These are phyloP conservation scores for Callinectes sapidus DNA, from an alignment of 2,888 invertebrate genomes.

Conservation along the genomic window DNA sequence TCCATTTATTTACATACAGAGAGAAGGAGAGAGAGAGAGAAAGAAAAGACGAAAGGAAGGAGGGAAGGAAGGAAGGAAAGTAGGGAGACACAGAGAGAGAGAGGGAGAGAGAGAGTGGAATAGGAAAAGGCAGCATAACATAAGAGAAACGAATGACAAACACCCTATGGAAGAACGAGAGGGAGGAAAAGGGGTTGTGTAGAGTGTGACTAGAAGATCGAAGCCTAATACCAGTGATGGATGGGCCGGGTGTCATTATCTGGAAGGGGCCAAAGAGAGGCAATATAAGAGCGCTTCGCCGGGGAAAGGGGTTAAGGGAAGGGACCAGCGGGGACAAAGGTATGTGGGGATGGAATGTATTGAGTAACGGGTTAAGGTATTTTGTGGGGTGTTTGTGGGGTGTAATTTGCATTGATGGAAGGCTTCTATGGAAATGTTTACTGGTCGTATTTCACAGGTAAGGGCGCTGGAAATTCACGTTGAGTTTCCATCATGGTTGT, in stretches of 20 bases:
- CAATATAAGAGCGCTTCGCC: background rate
- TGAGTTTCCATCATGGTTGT: background rate
- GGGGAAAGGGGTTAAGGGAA: background rate
- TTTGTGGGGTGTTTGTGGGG: background rate
- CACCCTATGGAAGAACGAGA: background rate
- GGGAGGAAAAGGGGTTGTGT: background rate
- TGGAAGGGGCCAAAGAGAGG: background rate
- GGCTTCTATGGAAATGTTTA: background rate
- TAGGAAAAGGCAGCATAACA: background rate
- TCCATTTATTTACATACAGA: background rate
- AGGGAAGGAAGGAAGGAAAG: background rate
- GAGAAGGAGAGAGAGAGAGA: background rate
- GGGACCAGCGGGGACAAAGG: background rate
- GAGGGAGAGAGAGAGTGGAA: background rate
- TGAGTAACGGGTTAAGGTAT: background rate
- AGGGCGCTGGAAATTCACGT: background rate
- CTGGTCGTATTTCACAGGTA: background rate
- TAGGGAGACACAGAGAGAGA: background rate
- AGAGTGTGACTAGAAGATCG: background rate
- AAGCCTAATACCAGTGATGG: conserved; percentile 14
- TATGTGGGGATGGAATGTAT: conserved; percentile 1
- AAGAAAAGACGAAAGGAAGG: background rate
- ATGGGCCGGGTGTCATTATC: background rate
- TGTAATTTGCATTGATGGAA: background rate
- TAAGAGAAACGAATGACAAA: background rate